Conservation (phyloP, 2,888 invertebrate genomes). For the Nowickia ferox region DNA sequence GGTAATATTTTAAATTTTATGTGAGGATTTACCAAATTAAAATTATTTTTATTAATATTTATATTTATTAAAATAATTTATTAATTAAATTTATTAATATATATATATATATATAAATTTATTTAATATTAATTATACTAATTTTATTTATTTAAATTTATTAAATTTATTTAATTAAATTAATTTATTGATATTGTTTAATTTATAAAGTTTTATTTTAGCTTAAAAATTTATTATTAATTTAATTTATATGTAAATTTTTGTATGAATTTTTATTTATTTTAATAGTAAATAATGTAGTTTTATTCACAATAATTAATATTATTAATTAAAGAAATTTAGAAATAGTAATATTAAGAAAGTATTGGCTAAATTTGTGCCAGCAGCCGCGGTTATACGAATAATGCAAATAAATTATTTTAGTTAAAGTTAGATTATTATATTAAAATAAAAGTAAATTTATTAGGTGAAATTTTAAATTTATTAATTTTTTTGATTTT, state of each 20-base stretch:
- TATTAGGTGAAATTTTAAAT: constrained; percentile 80
- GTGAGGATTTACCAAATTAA: no score
- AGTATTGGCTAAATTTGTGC: constrained; percentile 86
- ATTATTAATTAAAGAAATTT: constrained; percentile 85
- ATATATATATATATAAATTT: no score
- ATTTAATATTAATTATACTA: no score
- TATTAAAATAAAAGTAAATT: constrained; percentile 85
- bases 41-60: no score
- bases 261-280: constrained; percentile 82
- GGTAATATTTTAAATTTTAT: no score
- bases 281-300: constrained; percentile 82
- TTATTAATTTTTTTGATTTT: neutral
- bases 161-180: no score
- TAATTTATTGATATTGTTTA: no score
- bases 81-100: no score
- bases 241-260: constrained; percentile 84
- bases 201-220: no score
- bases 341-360: constrained; percentile 85
- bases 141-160: no score
- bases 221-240: no score
- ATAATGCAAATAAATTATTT: constrained; percentile 85
- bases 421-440: constrained; percentile 84
- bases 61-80: no score
- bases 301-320: constrained; percentile 83
- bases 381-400: constrained; percentile 82